Evolutionary conservation across 2,113 vertebrate genomes (phyloP).

Genomic region (Danio rerio): GRCz12tu NC_133190.1:35754001-35754500

Average conservation of each 20-base stretch:
- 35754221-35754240: background rate
- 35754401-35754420: too few species aligned
- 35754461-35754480: too few species aligned
- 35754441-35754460: too few species aligned
- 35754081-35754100: background rate
- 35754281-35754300: too few species aligned
- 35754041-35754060: background rate
- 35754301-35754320: too few species aligned
- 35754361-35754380: too few species aligned
- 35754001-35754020: background rate
- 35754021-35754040: background rate
- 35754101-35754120: background rate
- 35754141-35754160: conserved; percentile 22
- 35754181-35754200: conserved; percentile 1
- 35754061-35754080: background rate
- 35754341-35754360: too few species aligned
- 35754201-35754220: background rate
- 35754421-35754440: too few species aligned
- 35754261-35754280: too few species aligned
- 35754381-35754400: too few species aligned
- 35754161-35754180: conserved; percentile 1
- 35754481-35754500: too few species aligned
- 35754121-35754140: background rate
- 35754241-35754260: background rate
- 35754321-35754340: too few species aligned